Conservation (phyloP, 2,888 invertebrate species). For the Cantharis nigra region DNA sequence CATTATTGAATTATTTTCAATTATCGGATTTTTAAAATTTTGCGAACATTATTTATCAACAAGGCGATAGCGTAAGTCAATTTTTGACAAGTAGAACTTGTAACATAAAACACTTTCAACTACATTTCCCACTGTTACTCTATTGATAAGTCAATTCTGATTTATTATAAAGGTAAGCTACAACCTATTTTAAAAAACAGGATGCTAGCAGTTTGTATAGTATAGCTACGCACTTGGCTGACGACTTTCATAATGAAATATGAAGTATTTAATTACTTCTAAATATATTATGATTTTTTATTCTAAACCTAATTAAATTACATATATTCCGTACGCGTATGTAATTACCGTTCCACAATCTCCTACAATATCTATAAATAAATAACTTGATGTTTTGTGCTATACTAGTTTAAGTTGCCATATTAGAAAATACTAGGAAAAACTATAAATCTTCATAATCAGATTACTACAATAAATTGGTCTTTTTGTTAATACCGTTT, state of each 20-base stretch:
- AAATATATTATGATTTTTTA: neutral
- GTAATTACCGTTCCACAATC: slow-evolving; percentile 11
- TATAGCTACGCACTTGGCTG: neutral
- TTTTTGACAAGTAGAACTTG: neutral
- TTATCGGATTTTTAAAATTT: neutral
- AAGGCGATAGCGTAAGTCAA: neutral
- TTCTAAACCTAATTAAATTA: neutral
- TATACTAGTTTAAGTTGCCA: slow-evolving; percentile 18
- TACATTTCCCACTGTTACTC: neutral
- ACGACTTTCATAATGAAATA: neutral
- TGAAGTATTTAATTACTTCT: neutral
- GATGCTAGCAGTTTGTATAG: neutral
- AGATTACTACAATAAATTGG: slow-evolving; percentile 12
- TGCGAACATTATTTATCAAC: neutral
- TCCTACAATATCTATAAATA: slow-evolving; percentile 16
- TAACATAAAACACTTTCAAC: neutral
- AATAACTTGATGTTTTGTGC: slow-evolving; percentile 11
- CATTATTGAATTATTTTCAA: neutral
- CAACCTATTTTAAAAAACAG: neutral
- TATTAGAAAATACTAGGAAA: slow-evolving; percentile 15
- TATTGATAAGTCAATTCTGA: neutral
- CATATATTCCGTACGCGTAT: slow-evolving; percentile 4
- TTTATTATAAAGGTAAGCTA: neutral
- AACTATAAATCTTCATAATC: slow-evolving; percentile 20
- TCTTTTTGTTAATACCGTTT: slow-evolving; percentile 9